A percentile compares a stretch with the other conserved stretches of the same genome.
Evolutionary conservation across 2,888 invertebrate genomes (phyloP).

Genomic region (Clanis bilineata): DNA sequence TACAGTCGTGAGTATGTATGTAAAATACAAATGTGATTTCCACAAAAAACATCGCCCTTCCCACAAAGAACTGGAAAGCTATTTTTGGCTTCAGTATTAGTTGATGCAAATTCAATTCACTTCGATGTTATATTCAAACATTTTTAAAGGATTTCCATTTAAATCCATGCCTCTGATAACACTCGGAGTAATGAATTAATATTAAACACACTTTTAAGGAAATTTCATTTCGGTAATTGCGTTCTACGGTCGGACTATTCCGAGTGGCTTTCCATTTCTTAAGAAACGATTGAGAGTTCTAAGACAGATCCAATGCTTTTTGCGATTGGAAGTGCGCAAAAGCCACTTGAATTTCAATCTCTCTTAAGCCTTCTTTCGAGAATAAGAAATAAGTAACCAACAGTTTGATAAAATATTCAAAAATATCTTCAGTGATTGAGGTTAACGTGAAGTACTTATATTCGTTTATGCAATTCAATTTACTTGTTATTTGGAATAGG

Average conservation of each 20-base stretch:
- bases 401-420: conserved; percentile 19
- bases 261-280: conserved; percentile 33
- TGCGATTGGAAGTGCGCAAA: conserved; percentile 39
- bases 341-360: conserved; percentile 49
- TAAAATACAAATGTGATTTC: neutral
- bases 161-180: conserved; percentile 15
- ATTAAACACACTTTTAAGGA: conserved; percentile 24
- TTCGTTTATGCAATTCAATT: neutral
- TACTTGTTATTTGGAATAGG: neutral
- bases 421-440: neutral
- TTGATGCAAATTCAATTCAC: neutral
- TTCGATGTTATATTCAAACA: neutral
- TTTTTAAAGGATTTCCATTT: conserved; percentile 1
- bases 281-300: conserved; percentile 31
- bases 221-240: conserved; percentile 35
- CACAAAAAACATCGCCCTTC: neutral
- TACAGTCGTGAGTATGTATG: no score
- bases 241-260: conserved; percentile 22
- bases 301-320: conserved; percentile 33
- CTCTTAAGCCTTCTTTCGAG: conserved; percentile 35
- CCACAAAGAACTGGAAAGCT: neutral
- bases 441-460: neutral
- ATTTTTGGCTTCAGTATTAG: neutral
- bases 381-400: conserved; percentile 34
- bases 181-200: conserved; percentile 18